Base-by-base conservation (phyloP, 2,888 invertebrate species). In the Flexamia atlantica region DNA sequence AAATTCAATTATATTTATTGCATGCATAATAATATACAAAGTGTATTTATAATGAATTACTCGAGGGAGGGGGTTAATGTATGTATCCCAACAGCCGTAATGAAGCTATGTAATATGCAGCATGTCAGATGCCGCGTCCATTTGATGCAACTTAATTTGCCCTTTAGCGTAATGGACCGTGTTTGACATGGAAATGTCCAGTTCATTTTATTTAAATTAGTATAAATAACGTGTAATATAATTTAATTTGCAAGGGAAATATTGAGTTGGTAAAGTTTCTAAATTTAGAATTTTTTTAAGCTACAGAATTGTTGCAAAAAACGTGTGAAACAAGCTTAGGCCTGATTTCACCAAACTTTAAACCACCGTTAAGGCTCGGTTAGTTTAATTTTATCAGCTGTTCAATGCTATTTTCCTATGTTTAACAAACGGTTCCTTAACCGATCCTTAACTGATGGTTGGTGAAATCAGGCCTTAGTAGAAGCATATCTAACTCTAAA, bases 111-210 rank as follows among this genome's bases (percentile, higher is more conserved):
- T 40, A 70, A 70, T 70, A 70, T 70, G 70, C 70, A 70, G 40
- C 40, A 40, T 40, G 40, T 70, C 70, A 70, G 70, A 70, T n/a
- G 36, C 70, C 40, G 74, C 70, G 74, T 76, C 74, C 74, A 76
- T 76, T 76, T 46, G 25, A 76, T 28, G 74, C 74, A 17, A 70
- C 74, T 76, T 76, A 76, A 76, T 76, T 76, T 76, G 74, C 42
- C 74, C 74, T 50, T 40, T 23, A 25, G 74, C 32, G 20, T 79
- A 79, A 79, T 79, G 79, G 79, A 79, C 79, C 79, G 28, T 79
- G 79, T 79, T 79, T 79, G 79, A 79, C 57, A 79, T 79, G 79
- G 57, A 79, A 79, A 79, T 79, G 50, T 28, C 57, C 57, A 12
- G 57, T 36, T 79, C 46, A 32, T 76, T 36, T 72, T 72, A 17